Evolutionary conservation across 1,140 invertebrate genomes (phyloP), one percentile per base, ranked within the genome.

Genomic region (Idris sp.): DNA sequence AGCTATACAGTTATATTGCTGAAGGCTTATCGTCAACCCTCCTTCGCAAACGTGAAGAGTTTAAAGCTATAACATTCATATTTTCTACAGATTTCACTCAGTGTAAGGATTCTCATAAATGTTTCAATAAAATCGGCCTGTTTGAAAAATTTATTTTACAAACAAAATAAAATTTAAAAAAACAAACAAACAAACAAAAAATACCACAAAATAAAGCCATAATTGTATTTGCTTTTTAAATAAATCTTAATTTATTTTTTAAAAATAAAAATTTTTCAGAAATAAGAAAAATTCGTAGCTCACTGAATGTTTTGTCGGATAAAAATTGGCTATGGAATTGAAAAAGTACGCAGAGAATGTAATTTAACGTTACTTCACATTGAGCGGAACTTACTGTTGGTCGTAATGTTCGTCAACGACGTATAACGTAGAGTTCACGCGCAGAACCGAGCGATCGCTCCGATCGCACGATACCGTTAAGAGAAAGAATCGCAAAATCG

Each of bases 401-500:
- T 4, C 43, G 41, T 54, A 74, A 74, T 67, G 71, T 41, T 48
- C 56, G 56, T 61, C 54, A 44, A 38, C 35, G 14, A n/a, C n/a
- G 6, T 28, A 64, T 46, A 46, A 56, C 59, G 59, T 56, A 30
- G 53, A 58, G 72, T 68, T 73, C 75, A 74, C 56, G 65, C 65
- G 65, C 65, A 62, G 67, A 72, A 65, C 62, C 44, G 49, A 78
- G 61, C 67, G 58, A 64, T 68, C 49, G 44, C 67, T 53, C 68
- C 65, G 69, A 75, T 75, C 74, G 74, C 48, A 49, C 69, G 74
- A 69, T 79, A 72, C 74, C 76, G 75, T 80, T 80, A 77, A 75
- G 75, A 71, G 74, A 74, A 77, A 69, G 61, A 71, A 67, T 78
- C 76, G 77, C 78, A 79, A 86, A 85, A 86, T 85, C 83, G 85